Evolutionary conservation across 2,888 invertebrate genomes (phyloP), one percentile per base, ranked within the genome.

Genomic region (Pomacea canaliculata): DNA sequence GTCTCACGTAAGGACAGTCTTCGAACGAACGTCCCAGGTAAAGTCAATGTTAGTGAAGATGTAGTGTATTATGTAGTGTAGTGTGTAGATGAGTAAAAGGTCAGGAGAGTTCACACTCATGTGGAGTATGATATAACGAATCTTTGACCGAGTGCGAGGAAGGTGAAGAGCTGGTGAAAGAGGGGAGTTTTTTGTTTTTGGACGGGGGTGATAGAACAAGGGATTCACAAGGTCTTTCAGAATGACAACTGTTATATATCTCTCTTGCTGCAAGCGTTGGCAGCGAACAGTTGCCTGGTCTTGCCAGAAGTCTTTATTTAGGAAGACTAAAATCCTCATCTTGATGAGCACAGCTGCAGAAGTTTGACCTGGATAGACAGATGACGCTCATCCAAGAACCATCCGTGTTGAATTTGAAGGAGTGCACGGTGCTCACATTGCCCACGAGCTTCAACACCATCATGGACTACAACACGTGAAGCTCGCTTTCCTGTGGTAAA

Each of bases 341-440:
- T 79, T 91, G 91, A 91, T 76, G 91, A 91, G 75, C 8, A 91
- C 91, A 16, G 90, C 91, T 18, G 89, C 90, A 27, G 88, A n/a
- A n/a, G n/a, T n/a, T 91, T 10, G 90, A 91, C 73, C 83, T 89
- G 63, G 89, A n/a, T n/a, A 90, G 80, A 91, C 90, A 16, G 90
- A 91, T 80, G 88, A 89, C 76, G n/a, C 85, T 88, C 37, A 91
- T 91, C 71, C 90, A 90, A 80, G 79, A 83, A 90, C 90, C 18
- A 90, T 91, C 65, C 79, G 89, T n/a, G 84, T 84, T 48, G 86
- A 89, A 78, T 90, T 90, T 80, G 79, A n/a, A 82, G 16, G 84
- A 87, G 65, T 87, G 85, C 72, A 91, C 91, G 13, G 89, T 91
- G 10, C 83, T 91, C 27, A 90, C 90, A 91, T 91, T 60, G 91